Conservation (phyloP, 2,888 invertebrate genomes). For the Aporophyla nigra region DNA sequence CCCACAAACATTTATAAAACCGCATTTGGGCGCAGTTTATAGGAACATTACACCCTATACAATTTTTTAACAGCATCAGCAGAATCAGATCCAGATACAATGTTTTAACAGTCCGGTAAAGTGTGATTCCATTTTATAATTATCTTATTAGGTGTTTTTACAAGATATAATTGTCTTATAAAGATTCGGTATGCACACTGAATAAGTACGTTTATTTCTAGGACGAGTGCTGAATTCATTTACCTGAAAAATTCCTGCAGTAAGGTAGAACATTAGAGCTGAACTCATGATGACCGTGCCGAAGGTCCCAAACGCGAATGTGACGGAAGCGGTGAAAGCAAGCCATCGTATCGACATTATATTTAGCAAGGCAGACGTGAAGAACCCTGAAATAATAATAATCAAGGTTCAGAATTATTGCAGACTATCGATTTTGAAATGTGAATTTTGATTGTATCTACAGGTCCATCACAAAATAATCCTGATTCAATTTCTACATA, state of each 20-base stretch:
- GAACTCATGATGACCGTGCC: constrained; percentile 73
- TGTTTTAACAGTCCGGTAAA: too few species aligned
- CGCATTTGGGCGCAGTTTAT: too few species aligned
- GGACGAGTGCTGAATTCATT: not conserved
- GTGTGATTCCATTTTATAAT: too few species aligned
- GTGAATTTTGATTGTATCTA: not conserved
- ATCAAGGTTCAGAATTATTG: not conserved
- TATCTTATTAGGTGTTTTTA: too few species aligned
- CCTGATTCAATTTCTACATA: not conserved
- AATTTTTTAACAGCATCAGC: too few species aligned
- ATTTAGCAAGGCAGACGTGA: constrained; percentile 75
- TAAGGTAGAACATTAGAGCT: constrained; percentile 70
- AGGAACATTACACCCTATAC: too few species aligned
- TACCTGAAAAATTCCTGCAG: constrained; percentile 76
- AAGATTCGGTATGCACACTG: too few species aligned
- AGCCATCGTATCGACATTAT: constrained; percentile 74
- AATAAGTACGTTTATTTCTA: too few species aligned
- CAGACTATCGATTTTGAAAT: not conserved
- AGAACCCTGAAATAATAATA: constrained; percentile 73
- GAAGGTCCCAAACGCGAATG: constrained; percentile 69
- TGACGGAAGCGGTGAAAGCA: constrained; percentile 68
- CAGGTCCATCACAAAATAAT: not conserved
- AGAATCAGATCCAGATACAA: too few species aligned
- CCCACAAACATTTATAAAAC: too few species aligned
- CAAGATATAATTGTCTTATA: too few species aligned